Evolutionary conservation across 2,888 invertebrate genomes (phyloP), one percentile per base, ranked within the genome.

Genomic region (Lepidocyrtinus sp.): DNA sequence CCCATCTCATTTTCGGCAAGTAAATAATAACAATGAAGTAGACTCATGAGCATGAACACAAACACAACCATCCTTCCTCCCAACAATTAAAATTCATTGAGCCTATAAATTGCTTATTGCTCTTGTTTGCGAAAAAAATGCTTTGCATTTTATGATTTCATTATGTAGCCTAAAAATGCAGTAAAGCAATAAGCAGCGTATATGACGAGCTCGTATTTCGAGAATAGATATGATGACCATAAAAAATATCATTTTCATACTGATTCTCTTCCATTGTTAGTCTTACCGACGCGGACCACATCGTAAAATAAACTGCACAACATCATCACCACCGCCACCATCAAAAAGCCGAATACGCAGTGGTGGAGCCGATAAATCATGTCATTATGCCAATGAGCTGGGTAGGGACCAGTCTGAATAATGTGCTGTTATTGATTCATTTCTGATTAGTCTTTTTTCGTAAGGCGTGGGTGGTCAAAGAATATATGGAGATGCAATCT

Each of bases 341-440:
- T n/a, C n/a, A n/a, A n/a, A 15, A n/a, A 15, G 55, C 17, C 17
- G 55, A 15, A n/a, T 36, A 27, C 64, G 26, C 27, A 55, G 71
- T 70, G 76, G 77, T 65, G 68, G 62, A 59, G 7, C 77, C 72
- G 68, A 77, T 72, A 77, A 77, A 77, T 77, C 77, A 77, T 77
- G 77, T 77, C 77, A 77, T 77, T 77, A 77, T 77, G 77, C 77
- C 77, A 77, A 77, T 77, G 67, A 72, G 77, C 67, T 72, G 77
- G 72, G 77, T 67, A 72, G 72, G 72, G 67, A 46, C 67, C 24
- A 63, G 45, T 55, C 62, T 72, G 77, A 72, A 62, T 77, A 77
- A 72, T 72, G 62, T 77, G 77, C 61, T 72, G 71, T 77, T 77
- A 72, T 77, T 77, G 71, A 72, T 77, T 77, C 72, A 72, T 72